Conservation (phyloP, 2,888 invertebrate species). For the Drosophila peninsularis region DNA sequence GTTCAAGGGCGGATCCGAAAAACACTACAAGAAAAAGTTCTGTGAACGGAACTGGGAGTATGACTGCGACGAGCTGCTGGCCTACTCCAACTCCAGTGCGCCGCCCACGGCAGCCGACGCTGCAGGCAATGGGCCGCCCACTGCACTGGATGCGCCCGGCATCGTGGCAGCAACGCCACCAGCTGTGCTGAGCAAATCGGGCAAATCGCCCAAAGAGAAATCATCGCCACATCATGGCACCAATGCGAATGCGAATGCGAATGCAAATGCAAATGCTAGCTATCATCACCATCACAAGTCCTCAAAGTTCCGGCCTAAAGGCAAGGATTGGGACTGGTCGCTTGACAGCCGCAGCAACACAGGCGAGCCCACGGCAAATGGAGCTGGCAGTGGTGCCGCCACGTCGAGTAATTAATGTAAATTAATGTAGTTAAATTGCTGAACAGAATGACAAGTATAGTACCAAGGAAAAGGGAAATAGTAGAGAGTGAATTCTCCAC, state of each 20-base stretch:
- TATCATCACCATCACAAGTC: conserved; percentile 86
- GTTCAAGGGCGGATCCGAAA: conserved; percentile 84
- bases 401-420: conserved; percentile 79
- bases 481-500: background rate
- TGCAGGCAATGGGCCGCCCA: conserved; percentile 70
- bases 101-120: conserved; percentile 81
- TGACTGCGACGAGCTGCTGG: conserved; percentile 81
- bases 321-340: conserved; percentile 90
- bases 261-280: conserved; percentile 36
- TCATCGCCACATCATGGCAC: conserved; percentile 56
- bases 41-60: conserved; percentile 91
- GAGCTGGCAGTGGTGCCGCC: conserved; percentile 40
- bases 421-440: conserved; percentile 77
- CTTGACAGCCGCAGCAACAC: conserved; percentile 81
- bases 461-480: conserved; percentile 14
- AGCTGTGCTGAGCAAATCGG: conserved; percentile 37
- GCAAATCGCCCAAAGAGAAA: conserved; percentile 68
- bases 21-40: conserved; percentile 94
- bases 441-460: conserved; percentile 33
- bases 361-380: conserved; percentile 56
- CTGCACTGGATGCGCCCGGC: conserved; percentile 30
- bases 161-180: conserved; percentile 25
- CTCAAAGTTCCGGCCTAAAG: conserved; percentile 89
- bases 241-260: conserved; percentile 35
- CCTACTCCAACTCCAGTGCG: conserved; percentile 78